Base-by-base conservation (phyloP, 2,888 invertebrate genomes). In the Macropis europaea region DNA sequence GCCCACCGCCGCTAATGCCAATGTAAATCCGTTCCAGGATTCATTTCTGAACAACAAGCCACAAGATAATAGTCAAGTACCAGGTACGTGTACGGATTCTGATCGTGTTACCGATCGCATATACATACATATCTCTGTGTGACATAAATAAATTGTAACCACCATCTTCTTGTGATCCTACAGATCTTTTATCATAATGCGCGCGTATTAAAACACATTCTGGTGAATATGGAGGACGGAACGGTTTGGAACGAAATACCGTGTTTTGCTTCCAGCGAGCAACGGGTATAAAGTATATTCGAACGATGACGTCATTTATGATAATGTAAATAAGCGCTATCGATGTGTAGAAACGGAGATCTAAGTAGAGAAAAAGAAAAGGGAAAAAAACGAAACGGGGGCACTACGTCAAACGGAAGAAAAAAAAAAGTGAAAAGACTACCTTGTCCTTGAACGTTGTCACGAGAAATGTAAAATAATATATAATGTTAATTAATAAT, bases 121-220 rank as follows among this genome's bases (percentile, higher is more conserved):
- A 2, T 47, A n/a, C 34, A 19, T 36, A 17, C 0, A 3, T 24
- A 2, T 22, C 6, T 6, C 11, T 42, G 17, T 17, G 26, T 19
- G 6, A 57, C 57, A 32, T 64, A 56, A 43, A 32, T 57, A n/a
- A n/a, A n/a, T n/a, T n/a, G 57, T 67, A 72, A 74, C 45, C 7
- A 15, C 13, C n/a, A 36, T 28, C 32, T 63, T 78, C 78, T 75
- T 81, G 69, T 75, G n/a, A n/a, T n/a, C 77, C 84, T 86, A 28
- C 87, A 89, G 89, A 89, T 87, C 86, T 89, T 84, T 84, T 89
- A 70, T 89, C 89, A 84, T 89, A 89, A 89, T 78, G 63, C 82
- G 81, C 82, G 81, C 83, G 69, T 75, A 71, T 79, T 79, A 70
- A 63, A 77, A 79, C 60, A 34, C 73, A 81, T 82, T 83, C 81